Percentiles rank a stretch among this genome's conserved stretches.
phyloP scores from a whole-genome alignment of 2,113 vertebrate genomes.

The Albula goreensis region DNA sequence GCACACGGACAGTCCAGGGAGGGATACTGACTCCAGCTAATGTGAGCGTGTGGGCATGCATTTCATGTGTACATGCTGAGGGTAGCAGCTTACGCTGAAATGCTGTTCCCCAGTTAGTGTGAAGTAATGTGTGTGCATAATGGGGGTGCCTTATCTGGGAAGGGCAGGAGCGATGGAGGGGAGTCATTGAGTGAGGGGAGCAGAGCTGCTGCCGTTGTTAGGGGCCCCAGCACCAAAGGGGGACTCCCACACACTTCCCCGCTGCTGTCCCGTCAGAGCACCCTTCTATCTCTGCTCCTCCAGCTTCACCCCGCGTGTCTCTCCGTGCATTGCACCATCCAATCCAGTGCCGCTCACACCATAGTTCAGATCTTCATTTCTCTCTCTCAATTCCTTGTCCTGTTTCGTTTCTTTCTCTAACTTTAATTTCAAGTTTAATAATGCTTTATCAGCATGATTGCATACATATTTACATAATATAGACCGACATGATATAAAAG shows the following conservation, averaged over 20 bases:
- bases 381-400: no score
- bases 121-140: background rate
- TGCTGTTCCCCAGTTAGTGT: background rate
- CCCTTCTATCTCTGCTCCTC: background rate
- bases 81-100: background rate
- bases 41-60: background rate
- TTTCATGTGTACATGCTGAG: background rate
- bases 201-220: slow-evolving; percentile 42
- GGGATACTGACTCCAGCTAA: background rate
- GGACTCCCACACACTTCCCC: slow-evolving; percentile 48
- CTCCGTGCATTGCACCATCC: no score
- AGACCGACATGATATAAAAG: no score
- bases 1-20: background rate
- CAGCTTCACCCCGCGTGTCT: background rate
- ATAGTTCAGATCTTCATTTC: no score
- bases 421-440: no score
- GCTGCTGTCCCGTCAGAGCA: slow-evolving; percentile 19
- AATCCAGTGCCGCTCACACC: no score
- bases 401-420: no score
- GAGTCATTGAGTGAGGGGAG: slow-evolving; percentile 44
- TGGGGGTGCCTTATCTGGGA: background rate
- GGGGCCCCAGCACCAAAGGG: slow-evolving; percentile 38
- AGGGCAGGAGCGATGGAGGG: slow-evolving; percentile 34
- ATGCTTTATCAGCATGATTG: no score
- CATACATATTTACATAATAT: no score